These are phyloP conservation scores for Ptychadena robeensis DNA, from an alignment of 2,797 vertebrate species.

Conservation along the genomic window DNA sequence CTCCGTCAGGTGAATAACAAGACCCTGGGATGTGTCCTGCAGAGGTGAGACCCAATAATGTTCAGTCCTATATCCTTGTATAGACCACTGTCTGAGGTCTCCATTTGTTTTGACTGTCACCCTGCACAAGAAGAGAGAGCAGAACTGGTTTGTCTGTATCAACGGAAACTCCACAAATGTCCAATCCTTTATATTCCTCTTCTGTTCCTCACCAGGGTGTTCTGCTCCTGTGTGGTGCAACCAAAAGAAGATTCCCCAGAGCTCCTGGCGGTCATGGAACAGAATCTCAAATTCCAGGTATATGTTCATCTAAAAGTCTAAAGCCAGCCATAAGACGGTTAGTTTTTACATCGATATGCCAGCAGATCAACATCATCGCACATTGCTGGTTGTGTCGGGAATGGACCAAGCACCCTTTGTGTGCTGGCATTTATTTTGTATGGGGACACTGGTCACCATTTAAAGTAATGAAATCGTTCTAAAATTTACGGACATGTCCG, in stretches of 20 bases:
- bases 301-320: not conserved
- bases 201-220: not conserved
- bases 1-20: conserved; percentile 68
- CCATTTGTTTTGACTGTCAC: not conserved
- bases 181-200: not conserved
- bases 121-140: too few relatives aligned
- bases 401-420: too few relatives aligned
- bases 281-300: conserved; percentile 36
- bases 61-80: not conserved
- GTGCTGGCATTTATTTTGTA: too few relatives aligned
- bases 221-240: conserved; percentile 42
- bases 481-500: too few relatives aligned
- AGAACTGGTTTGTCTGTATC: too few relatives aligned
- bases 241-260: conserved; percentile 43
- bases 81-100: not conserved
- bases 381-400: too few relatives aligned
- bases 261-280: conserved; percentile 18
- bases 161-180: too few relatives aligned
- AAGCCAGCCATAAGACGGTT: too few relatives aligned
- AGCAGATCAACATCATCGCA: too few relatives aligned
- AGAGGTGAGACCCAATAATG: conserved; percentile 63
- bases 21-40: conserved; percentile 67
- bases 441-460: too few relatives aligned
- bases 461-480: too few relatives aligned
- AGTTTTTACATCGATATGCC: too few relatives aligned